Conservation (phyloP, 2,113 vertebrate genomes). For the Sinosuthora webbiana region DNA sequence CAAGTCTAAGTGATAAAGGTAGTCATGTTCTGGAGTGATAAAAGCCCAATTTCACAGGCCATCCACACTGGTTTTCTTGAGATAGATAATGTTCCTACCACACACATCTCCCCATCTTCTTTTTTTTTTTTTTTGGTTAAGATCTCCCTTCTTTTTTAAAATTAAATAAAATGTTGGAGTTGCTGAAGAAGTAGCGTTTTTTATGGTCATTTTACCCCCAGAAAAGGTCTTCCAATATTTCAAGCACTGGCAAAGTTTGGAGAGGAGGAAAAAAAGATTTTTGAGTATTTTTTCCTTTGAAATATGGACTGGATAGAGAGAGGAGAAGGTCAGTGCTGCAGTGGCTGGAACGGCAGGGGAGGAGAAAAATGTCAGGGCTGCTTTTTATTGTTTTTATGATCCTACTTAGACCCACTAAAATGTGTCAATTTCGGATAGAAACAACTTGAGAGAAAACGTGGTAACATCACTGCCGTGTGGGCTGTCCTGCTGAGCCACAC, state of each 20-base stretch:
- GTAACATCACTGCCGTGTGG: background rate
- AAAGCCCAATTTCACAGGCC: conserved; percentile 42
- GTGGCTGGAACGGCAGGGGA: conserved; percentile 22
- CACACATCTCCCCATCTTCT: background rate
- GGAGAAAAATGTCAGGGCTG: conserved; percentile 44
- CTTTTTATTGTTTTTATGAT: conserved; percentile 54
- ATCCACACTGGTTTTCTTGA: conserved; percentile 14
- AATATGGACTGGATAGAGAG: background rate
- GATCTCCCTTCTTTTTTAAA: background rate
- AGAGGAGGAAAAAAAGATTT: background rate
- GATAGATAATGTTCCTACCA: background rate
- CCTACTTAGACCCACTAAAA: conserved; percentile 57
- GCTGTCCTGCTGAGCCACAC: background rate
- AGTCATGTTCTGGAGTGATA: conserved; percentile 35
- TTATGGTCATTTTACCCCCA: background rate
- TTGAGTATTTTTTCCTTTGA: background rate
- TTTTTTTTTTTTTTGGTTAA: background rate
- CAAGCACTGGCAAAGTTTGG: background rate
- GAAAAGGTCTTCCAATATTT: background rate
- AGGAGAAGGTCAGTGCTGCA: conserved; percentile 44
- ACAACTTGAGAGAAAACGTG: conserved; percentile 22
- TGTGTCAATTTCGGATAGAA: conserved; percentile 36
- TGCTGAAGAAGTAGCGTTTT: background rate
- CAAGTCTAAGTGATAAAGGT: conserved; percentile 3
- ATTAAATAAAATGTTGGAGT: background rate